phyloP scores from a whole-genome alignment of 2,797 vertebrate species.

The Tympanoctomys barrerae region DNA sequence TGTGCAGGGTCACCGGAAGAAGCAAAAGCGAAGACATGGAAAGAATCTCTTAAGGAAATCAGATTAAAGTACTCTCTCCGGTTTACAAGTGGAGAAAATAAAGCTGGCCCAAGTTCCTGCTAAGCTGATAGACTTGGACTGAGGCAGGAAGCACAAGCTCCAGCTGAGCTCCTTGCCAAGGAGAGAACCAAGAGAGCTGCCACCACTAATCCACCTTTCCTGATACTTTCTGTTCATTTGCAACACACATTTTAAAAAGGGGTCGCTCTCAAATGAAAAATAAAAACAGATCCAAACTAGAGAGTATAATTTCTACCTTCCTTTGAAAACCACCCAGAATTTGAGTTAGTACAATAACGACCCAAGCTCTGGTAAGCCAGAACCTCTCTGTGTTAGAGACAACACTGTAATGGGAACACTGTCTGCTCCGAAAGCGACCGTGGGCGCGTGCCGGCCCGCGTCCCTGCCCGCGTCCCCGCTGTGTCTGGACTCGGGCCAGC shows the following conservation, averaged over 20 bases:
- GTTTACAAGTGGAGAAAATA: conserved; percentile 18
- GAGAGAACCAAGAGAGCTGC: background rate
- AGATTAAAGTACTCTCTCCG: background rate
- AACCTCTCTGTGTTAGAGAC: background rate
- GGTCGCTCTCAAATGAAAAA: background rate
- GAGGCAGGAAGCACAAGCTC: background rate
- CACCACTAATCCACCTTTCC: background rate
- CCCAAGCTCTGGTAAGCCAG: background rate
- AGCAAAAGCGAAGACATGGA: background rate
- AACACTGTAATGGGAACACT: background rate
- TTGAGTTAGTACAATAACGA: background rate
- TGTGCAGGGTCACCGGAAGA: background rate
- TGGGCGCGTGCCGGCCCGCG: background rate
- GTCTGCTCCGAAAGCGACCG: background rate
- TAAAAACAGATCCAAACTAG: background rate
- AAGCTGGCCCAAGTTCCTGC: background rate
- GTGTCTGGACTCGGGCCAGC: background rate
- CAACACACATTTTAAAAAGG: background rate
- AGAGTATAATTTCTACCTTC: background rate
- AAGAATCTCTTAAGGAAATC: background rate
- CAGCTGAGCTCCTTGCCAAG: background rate
- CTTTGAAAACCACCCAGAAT: conserved; percentile 1
- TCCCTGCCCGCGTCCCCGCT: background rate
- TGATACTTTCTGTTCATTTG: conserved; percentile 1
- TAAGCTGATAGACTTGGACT: background rate